These are phyloP conservation scores for Caenorhabditis sp. DNA, from an alignment of 2,888 invertebrate genomes.

Conservation along the genomic window DNA sequence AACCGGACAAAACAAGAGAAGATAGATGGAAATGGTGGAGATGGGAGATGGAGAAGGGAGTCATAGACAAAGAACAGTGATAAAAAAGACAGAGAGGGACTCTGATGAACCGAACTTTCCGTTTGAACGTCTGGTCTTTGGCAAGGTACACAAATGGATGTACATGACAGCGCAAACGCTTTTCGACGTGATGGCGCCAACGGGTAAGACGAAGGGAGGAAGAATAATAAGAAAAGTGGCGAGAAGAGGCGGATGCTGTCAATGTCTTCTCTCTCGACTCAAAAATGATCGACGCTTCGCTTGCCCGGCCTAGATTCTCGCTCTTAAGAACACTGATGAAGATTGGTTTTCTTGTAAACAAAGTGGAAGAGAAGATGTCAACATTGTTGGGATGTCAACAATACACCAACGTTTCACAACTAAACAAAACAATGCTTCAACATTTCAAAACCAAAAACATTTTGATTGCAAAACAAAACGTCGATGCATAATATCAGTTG, in stretches of 20 bases:
- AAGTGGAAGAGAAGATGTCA: constrained; percentile 1
- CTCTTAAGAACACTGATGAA: too few relatives aligned
- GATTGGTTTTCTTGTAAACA: constrained; percentile 8
- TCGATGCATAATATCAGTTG: too few relatives aligned
- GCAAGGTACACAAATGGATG: not conserved
- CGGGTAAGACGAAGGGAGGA: too few relatives aligned
- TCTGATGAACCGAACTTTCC: not conserved
- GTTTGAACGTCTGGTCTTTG: not conserved
- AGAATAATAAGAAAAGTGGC: not conserved
- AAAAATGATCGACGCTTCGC: not conserved
- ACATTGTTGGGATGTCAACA: too few relatives aligned
- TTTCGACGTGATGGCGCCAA: not conserved
- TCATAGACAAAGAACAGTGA: not conserved
- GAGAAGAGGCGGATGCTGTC: not conserved
- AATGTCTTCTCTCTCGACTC: not conserved
- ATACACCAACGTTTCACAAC: too few relatives aligned
- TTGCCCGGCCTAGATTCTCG: too few relatives aligned
- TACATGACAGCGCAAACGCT: not conserved
- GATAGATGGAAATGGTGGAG: not conserved
- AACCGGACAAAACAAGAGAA: not conserved
- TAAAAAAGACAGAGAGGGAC: too few relatives aligned
- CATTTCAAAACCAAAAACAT: too few relatives aligned
- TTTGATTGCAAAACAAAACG: too few relatives aligned
- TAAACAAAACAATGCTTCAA: too few relatives aligned
- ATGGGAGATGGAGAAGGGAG: not conserved